Base-by-base conservation (phyloP, 2,797 vertebrate species). In the Toxotes lorentzi region DNA sequence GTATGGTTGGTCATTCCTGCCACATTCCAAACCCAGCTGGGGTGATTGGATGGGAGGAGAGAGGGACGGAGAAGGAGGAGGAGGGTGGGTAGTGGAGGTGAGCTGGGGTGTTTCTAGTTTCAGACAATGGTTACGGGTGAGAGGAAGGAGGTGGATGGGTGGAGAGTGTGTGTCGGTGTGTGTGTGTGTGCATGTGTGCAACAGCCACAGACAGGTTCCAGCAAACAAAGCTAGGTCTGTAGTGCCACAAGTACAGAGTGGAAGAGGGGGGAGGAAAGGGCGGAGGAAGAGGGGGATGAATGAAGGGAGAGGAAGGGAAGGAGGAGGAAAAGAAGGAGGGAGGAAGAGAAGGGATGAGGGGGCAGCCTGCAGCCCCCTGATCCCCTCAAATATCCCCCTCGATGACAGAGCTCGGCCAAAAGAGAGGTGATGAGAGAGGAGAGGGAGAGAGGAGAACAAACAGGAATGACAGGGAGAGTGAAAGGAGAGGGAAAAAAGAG, bases 341-440 rank as follows among this genome's bases (percentile, higher is more conserved):
- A 82, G 67, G 78, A 71, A 78, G 81, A 71, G 66, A 58, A 85
- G 84, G 87, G 87, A 83, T 82, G 82, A 85, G 87, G 86, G 88
- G 87, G 83, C 68, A 78, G 90, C 90, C 83, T 71, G 84, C 94
- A 95, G 94, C 95, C 93, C 95, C 82, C 73, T 95, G 94, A 95
- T 95, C 95, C 96, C 96, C 95, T 96, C 94, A 95, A 97, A 97
- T 98, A 97, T 97, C 95, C 97, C 96, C 95, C 89, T 93, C 95
- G 97, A 91, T 98, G 97, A 96, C 93, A 95, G 95, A 95, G 91
- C 88, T 81, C 71, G 74, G 93, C 91, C 88, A 62, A 93, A 91
- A 94, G 91, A 90, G 97, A 97, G 97, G 97, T 90, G 95, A 93
- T 94, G 93, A 94, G 88, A 94, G 92, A 93, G 87, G 70, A 84